phyloP scores from a whole-genome alignment of 2,888 invertebrate genomes.

The Drosophila anceps region DNA sequence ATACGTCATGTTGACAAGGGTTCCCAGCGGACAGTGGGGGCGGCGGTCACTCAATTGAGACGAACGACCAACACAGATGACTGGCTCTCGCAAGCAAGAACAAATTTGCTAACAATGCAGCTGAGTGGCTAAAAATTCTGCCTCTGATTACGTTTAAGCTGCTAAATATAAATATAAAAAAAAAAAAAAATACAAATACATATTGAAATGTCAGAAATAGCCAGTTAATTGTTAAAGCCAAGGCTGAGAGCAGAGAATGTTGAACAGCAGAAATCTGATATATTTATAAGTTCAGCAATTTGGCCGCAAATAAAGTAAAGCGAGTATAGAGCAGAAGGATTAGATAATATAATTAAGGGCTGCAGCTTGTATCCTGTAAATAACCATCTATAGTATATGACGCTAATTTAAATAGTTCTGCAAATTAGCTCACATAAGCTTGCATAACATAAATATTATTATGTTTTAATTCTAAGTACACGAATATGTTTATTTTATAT shows the following conservation, averaged over 20 bases:
- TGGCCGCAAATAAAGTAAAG: not conserved
- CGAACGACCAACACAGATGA: slow-evolving; percentile 42
- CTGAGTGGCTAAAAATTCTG: not conserved
- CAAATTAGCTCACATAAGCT: slow-evolving; percentile 27
- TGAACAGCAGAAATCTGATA: not conserved
- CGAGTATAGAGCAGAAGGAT: not conserved
- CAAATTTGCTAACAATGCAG: slow-evolving; percentile 30
- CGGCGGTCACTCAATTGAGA: slow-evolving; percentile 41
- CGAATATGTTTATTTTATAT: slow-evolving; percentile 17
- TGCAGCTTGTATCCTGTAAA: not conserved
- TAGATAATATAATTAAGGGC: not conserved
- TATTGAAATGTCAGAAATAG: not conserved
- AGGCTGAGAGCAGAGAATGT: not conserved
- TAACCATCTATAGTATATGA: not conserved
- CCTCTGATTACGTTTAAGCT: too few relatives aligned
- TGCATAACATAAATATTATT: slow-evolving; percentile 17
- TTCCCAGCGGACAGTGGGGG: not conserved
- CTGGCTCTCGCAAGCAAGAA: slow-evolving; percentile 19
- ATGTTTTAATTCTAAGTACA: slow-evolving; percentile 34
- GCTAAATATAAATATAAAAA: not conserved
- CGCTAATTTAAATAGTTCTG: not conserved
- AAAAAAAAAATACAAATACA: not conserved
- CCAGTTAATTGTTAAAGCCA: not conserved
- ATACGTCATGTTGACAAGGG: slow-evolving; percentile 49
- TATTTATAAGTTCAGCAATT: not conserved